Base-by-base conservation (phyloP, 1,140 invertebrate genomes). In the Calliopsis andreniformis region DNA sequence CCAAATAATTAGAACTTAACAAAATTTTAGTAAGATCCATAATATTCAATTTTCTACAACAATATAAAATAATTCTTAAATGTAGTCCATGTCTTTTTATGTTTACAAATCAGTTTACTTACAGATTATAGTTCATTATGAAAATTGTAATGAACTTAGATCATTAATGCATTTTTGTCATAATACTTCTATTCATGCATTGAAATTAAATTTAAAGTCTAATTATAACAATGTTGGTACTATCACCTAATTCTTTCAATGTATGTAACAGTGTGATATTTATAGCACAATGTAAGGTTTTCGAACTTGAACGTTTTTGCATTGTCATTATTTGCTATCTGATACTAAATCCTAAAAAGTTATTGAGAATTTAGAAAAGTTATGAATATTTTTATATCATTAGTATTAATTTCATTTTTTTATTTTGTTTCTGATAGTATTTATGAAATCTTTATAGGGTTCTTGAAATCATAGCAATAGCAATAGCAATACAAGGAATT, bases 401-500 rank as follows among this genome's bases (percentile, higher is more conserved):
- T 63, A 42, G 14, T 7, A n/a, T 25, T 20, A 30, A n/a, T 20
- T 72, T 14, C 32, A 25, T 35, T 16, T 30, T 56, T n/a, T 64
- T 23, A 14, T 55, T 53, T 28, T 47, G n/a, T 61, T 20, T 39
- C 3, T 47, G 20, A 66, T 47, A 30, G 47, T 47, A 63, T 55
- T 42, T 66, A 25, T 63, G 4, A 59, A n/a, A 78, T 63, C 42
- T 14, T 78, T 82, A 14, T 68, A 82, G 77, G 49, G 56, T 64
- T 84, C 67, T 51, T 71, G 18, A 84, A 70, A 82, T 82, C 83
- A 78, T 68, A 82, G 77, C 45, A 71, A 81, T 78, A 77, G 56
- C 53, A 77, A 82, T 69, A 86, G 81, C 70, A 80, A 82, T 58
- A 80, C 51, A 86, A 49, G 59, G 70, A 71, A 83, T 45, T 78